Evolutionary conservation across 2,113 vertebrate genomes (phyloP).

Genomic region (Rhea americana): DNA sequence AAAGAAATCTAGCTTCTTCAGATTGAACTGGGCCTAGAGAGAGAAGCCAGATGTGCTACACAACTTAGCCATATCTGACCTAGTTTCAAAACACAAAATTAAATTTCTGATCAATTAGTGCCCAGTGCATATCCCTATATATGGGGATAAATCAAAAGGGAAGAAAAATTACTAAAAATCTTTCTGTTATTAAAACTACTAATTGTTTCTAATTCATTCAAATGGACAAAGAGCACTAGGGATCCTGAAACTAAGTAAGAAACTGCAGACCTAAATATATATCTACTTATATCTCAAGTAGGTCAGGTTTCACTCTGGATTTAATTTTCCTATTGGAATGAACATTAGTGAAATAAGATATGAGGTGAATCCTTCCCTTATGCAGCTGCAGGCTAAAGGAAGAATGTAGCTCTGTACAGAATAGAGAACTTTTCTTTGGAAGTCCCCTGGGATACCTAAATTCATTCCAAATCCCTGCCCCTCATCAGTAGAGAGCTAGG

Average conservation of each 20-base stretch:
- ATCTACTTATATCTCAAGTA: background rate
- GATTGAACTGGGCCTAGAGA: background rate
- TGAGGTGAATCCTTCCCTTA: accelerated
- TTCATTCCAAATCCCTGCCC: background rate
- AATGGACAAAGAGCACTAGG: background rate
- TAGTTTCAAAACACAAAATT: background rate
- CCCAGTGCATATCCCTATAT: background rate
- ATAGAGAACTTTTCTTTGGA: background rate
- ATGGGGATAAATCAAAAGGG: background rate
- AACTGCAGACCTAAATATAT: background rate
- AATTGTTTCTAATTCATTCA: background rate
- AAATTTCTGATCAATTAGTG: background rate
- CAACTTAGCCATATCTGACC: background rate
- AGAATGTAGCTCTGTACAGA: background rate
- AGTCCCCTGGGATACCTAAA: accelerated
- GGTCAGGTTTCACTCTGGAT: background rate
- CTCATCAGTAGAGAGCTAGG: background rate
- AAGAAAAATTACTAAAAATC: background rate
- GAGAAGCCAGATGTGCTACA: background rate
- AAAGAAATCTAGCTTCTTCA: background rate
- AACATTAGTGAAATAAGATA: background rate
- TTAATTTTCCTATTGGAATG: background rate
- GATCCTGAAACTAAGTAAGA: background rate
- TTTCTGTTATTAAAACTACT: background rate
- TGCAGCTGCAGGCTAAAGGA: background rate